Evolutionary conservation across 2,888 invertebrate species (phyloP), one percentile per base, ranked within the genome.

Genomic region (Drosophila tanythrix): DNA sequence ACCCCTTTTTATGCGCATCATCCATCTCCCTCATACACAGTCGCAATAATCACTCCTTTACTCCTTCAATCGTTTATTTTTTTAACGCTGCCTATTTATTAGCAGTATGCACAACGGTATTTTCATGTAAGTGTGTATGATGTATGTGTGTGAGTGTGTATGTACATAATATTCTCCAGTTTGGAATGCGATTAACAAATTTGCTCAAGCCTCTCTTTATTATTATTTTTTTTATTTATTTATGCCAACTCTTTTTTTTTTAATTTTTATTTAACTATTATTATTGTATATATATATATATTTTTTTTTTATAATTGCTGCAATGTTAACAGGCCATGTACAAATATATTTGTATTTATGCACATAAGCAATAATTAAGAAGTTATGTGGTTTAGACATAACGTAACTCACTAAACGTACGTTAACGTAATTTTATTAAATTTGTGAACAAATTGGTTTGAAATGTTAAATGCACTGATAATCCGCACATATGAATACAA

Each of bases 401-500:
- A 46, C 8, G 46, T 7, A 21, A 21, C 46, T 21, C 13, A 8
- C 46, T 21, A 5, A 46, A 7, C 46, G 21, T 21, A 25, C 7
- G 46, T 46, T 25, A 46, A 15, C 21, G 21, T 46, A 3, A 15
- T 4, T 6, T 46, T 13, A 13, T 15, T 15, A 46, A n/a, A 29
- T 31, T 55, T 29, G 2, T 11, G 7, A 46, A 25, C 15, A 46
- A 21, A 31, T 25, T 55, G 35, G 1, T 11, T 27, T 38, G 5
- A 27, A 46, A 15, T 36, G 18, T 61, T 63, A 15, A 59, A 43
- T 38, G 71, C 68, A 69, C 68, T 68, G 72, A 69, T 69, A 69
- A 69, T 69, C 69, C 69, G 51, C 18, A 25, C 11, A 59, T 7
- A 27, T 21, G n/a, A 46, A 46, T 15, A 8, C 7, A 25, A 25